These are phyloP conservation scores for Campylomormyrus tamandua DNA, from an alignment of 2,113 vertebrate genomes.

Conservation along the genomic window DNA sequence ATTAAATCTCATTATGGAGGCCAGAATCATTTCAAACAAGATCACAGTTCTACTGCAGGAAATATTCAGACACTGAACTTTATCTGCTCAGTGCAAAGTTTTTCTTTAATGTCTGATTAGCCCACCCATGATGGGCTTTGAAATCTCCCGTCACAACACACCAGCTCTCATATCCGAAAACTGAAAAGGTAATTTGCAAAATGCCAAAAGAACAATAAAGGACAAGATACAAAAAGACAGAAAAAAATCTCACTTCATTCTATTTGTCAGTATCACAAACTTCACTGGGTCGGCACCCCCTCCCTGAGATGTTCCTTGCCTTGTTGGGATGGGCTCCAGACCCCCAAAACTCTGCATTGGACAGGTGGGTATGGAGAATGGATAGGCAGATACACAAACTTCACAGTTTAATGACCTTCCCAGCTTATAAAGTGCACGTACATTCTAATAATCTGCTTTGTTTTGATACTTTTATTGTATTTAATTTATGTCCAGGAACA, in stretches of 20 bases:
- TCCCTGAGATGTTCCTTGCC: background rate
- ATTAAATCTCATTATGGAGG: background rate
- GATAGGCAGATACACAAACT: background rate
- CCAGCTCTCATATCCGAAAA: too few relatives aligned
- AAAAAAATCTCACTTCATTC: background rate
- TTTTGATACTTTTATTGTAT: slow-evolving; percentile 23
- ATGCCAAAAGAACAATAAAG: background rate
- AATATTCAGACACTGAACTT: background rate
- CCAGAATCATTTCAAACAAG: background rate
- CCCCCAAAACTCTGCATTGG: background rate
- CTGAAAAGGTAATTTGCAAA: background rate
- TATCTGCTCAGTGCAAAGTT: background rate
- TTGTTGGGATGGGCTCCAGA: background rate
- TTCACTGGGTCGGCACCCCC: background rate
- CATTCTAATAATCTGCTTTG: background rate
- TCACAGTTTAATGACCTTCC: background rate
- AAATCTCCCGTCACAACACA: background rate
- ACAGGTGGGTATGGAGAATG: background rate
- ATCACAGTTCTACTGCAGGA: background rate
- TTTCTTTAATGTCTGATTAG: background rate
- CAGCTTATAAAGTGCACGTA: background rate
- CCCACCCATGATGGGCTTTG: background rate
- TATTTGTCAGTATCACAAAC: background rate
- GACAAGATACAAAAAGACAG: background rate
- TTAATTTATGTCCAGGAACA: background rate